Conservation (phyloP, 1,140 invertebrate species). For the Platorchestia sp. region DNA sequence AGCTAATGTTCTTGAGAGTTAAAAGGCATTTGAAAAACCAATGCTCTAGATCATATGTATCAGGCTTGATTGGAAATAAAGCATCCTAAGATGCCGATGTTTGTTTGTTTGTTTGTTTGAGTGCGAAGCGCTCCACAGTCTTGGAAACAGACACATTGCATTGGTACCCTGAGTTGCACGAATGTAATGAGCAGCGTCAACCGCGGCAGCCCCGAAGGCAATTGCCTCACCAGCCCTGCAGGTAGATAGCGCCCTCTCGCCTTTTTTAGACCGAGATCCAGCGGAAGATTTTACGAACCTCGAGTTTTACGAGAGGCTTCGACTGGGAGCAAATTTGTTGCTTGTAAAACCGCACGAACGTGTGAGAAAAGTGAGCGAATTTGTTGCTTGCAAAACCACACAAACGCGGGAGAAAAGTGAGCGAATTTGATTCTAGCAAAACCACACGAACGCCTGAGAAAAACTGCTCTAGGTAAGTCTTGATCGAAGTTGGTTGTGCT, state of each 20-base stretch:
- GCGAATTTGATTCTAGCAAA: background rate
- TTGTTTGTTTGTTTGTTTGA: background rate
- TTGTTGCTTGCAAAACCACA: background rate
- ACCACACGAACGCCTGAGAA: background rate
- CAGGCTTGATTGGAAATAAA: too few relatives aligned
- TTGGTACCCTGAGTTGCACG: too few relatives aligned
- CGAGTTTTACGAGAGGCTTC: background rate
- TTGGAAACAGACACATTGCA: background rate
- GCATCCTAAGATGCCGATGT: background rate
- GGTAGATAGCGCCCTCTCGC: background rate
- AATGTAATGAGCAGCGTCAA: background rate
- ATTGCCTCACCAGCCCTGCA: background rate
- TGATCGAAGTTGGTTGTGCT: too few relatives aligned
- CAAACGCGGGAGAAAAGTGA: background rate
- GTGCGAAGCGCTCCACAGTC: background rate
- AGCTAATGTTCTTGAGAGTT: too few relatives aligned
- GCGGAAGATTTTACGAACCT: background rate
- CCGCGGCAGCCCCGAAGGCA: background rate
- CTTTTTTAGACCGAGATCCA: background rate
- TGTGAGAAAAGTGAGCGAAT: background rate
- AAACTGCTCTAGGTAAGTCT: too few relatives aligned
- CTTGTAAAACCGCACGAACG: background rate
- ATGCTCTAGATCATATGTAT: too few relatives aligned
- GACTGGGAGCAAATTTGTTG: background rate
- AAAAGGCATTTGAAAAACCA: too few relatives aligned